These are phyloP conservation scores for Oostethus manadensis DNA, from an alignment of 2,113 vertebrate species.

Conservation along the genomic window DNA sequence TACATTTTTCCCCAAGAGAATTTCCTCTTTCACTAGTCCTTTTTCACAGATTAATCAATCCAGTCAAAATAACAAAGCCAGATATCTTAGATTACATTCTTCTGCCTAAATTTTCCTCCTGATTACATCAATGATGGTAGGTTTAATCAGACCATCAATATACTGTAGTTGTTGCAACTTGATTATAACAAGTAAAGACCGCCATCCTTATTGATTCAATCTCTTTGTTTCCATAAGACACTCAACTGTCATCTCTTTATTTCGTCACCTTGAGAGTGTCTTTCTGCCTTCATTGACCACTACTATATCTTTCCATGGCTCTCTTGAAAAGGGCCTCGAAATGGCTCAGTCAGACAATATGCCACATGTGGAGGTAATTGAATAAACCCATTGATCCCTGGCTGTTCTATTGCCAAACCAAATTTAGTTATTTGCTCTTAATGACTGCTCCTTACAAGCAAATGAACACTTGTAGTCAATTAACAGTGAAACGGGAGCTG, in stretches of 20 bases:
- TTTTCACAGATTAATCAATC: not conserved
- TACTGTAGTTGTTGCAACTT: not conserved
- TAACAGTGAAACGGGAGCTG: constrained; percentile 46
- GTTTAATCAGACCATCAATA: constrained; percentile 16
- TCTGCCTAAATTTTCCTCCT: constrained; percentile 6
- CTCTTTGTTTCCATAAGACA: constrained; percentile 19
- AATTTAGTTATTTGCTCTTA: constrained; percentile 64
- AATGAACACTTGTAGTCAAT: constrained; percentile 71
- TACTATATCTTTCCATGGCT: constrained; percentile 41
- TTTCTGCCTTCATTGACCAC: constrained; percentile 40
- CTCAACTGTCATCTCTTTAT: constrained; percentile 49
- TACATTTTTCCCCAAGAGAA: not conserved
- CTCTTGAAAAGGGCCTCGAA: constrained; percentile 43
- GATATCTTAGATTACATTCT: constrained; percentile 8
- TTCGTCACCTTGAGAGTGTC: constrained; percentile 18
- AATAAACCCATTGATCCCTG: constrained; percentile 68
- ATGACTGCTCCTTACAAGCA: constrained; percentile 61
- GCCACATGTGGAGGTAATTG: constrained; percentile 57
- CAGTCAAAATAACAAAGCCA: not conserved
- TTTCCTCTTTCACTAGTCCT: too few species aligned
- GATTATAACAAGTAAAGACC: constrained; percentile 1
- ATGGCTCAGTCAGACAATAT: constrained; percentile 52
- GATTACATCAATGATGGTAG: constrained; percentile 12
- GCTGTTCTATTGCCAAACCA: constrained; percentile 50
- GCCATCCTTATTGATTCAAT: constrained; percentile 16